A percentile compares a stretch with the other conserved stretches of the same genome.
phyloP scores from a whole-genome alignment of 2,797 vertebrate species.

The Gouania willdenowi region DNA sequence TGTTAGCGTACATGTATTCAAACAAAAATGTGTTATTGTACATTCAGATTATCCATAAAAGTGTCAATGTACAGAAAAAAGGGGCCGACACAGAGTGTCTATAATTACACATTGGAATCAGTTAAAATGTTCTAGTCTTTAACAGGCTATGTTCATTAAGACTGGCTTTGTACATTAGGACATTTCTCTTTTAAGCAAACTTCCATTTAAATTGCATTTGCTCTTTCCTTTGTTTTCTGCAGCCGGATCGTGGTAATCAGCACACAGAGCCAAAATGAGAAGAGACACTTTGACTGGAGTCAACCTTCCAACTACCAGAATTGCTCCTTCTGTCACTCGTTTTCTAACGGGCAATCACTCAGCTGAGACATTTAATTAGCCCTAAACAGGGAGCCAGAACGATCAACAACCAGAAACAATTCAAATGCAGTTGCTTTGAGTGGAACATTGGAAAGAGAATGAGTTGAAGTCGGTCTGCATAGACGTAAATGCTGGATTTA shows the following conservation, averaged over 20 bases:
- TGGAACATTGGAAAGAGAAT: constrained; percentile 20
- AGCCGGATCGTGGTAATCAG: constrained; percentile 30
- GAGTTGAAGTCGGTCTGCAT: constrained; percentile 24
- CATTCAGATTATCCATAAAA: no score
- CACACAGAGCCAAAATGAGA: constrained; percentile 34
- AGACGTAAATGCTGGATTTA: constrained; percentile 30
- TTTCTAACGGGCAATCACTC: constrained; percentile 34
- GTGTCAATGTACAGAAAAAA: no score
- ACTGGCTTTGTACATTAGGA: constrained; percentile 8
- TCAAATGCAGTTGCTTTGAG: constrained; percentile 16
- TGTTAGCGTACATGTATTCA: no score
- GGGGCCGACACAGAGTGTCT: no score
- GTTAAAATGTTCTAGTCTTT: no score
- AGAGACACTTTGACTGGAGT: constrained; percentile 35
- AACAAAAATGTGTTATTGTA: no score
- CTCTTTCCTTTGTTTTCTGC: constrained; percentile 43
- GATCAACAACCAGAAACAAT: constrained; percentile 37
- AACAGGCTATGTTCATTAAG: constrained; percentile 1
- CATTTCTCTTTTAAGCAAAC: constrained; percentile 9
- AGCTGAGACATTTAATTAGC: constrained; percentile 47
- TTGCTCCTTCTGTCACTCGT: constrained; percentile 20
- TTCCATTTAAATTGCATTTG: constrained; percentile 4
- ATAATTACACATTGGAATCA: no score
- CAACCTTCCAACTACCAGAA: constrained; percentile 16
- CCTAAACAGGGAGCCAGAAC: constrained; percentile 33